A percentile compares a stretch with the other conserved stretches of the same genome.
These are phyloP conservation scores for Cavia aperea DNA, from an alignment of 2,113 vertebrate genomes.

Conservation along the genomic window DNA sequence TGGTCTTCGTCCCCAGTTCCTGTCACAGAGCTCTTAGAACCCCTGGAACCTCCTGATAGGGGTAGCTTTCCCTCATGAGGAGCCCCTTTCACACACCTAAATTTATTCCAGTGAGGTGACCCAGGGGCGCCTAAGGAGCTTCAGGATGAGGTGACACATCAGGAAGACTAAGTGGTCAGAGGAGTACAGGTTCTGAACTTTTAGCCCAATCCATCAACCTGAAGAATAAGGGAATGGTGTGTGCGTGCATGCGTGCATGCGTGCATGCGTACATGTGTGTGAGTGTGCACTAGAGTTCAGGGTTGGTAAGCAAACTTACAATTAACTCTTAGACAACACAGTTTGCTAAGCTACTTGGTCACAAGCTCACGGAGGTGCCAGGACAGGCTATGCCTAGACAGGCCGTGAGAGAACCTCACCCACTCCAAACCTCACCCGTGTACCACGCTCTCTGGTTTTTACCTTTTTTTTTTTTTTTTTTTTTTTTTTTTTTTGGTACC, in stretches of 20 bases:
- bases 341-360: neutral
- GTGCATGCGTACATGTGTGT: neutral
- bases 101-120: neutral
- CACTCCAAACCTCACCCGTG: neutral
- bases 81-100: neutral
- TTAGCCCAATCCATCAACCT: neutral
- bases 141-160: neutral
- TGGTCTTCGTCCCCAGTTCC: neutral
- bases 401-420: neutral
- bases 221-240: neutral
- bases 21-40: neutral
- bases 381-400: neutral
- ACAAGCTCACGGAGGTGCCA: neutral
- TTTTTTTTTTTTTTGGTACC: no score
- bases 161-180: neutral
- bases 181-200: neutral
- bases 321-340: neutral
- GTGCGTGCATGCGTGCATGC: neutral
- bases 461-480: neutral
- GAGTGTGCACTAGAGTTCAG: neutral
- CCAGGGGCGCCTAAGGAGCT: neutral
- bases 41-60: neutral
- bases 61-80: neutral
- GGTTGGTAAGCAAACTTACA: neutral
- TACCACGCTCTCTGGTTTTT: neutral